Percentiles rank a stretch among this genome's conserved stretches.
Evolutionary conservation across 1,140 invertebrate genomes (phyloP).

Genomic region (Bombus sibiricus): DNA sequence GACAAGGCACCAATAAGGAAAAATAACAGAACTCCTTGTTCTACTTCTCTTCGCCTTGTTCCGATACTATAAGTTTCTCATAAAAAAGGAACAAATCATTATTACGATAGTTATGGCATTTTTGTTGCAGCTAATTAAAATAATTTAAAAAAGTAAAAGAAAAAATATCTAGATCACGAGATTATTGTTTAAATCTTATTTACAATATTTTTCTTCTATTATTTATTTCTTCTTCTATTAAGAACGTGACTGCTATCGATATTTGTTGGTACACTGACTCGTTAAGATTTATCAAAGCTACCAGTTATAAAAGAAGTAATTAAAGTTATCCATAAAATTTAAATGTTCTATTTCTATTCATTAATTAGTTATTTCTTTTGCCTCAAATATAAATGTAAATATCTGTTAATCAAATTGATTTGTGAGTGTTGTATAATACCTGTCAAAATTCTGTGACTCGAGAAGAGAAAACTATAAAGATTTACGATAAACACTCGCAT

Average conservation of each 20-base stretch:
- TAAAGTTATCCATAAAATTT: too few species aligned
- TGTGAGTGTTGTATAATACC: too few species aligned
- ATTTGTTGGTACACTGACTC: too few species aligned
- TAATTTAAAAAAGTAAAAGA: not conserved
- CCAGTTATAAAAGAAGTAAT: too few species aligned
- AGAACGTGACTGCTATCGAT: not conserved
- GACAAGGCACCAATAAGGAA: not conserved
- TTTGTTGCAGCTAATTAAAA: not conserved
- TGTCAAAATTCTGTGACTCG: too few species aligned
- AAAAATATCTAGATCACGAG: not conserved
- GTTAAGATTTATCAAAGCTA: too few species aligned
- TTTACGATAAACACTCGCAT: too few species aligned
- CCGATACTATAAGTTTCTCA: not conserved
- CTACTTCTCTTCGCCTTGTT: slow-evolving; percentile 8
- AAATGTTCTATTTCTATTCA: not conserved
- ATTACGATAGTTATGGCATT: not conserved
- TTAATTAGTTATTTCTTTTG: not conserved
- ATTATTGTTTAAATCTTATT: not conserved
- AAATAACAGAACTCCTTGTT: slow-evolving; percentile 2
- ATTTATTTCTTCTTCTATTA: not conserved
- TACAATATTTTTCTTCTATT: not conserved
- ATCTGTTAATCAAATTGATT: too few species aligned
- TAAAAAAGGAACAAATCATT: not conserved
- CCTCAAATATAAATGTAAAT: not conserved
- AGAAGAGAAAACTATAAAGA: too few species aligned